Evolutionary conservation across 2,113 vertebrate species (phyloP), one percentile per base, ranked within the genome.

Genomic region (Lepisosteus osseus): DNA sequence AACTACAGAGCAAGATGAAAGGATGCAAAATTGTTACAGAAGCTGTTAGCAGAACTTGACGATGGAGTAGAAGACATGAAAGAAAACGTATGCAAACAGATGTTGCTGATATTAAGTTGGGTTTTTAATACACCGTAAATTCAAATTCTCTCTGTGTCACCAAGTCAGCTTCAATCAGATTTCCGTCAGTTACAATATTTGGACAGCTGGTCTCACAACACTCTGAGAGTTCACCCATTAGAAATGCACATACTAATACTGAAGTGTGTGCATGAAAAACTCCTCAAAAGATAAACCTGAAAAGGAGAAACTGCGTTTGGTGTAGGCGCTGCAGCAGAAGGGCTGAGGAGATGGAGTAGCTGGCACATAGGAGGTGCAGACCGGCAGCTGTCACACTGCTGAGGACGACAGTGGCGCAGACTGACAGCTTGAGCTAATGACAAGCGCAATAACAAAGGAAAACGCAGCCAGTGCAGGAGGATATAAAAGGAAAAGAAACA

Each of bases 1-100:
- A 40, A 14, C 43, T 17, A 67, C n/a, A 54, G 29, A 29, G 29
- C 29, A 29, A 29, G 29, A 29, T 14, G 41, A 8, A 29, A 78
- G 63, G 74, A 76, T 63, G 72, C 45, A 54, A 67, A 82, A 79
- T 76, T 45, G 54, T 61, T 82, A 77, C 79, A 69, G 17, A 51
- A 9, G 47, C 9, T 51, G 47, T 51, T 51, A 51, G 9, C 5
- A 51, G 47, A 1, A 9, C 47, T 6, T 9, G 5, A 5, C 9
- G 47, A 9, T 51, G 47, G 47, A 51, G 9, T 51, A 51, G 29
- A 29, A 29, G 47, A 51, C 47, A 2, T 51, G 9, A 51, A 51
- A 51, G 47, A 51, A 51, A 29, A 51, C 9, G 47, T 51, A 51
- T 5, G 9, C 5, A 51, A 51, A 9, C 47, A 6, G 9, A 51